Evolutionary conservation across 2,797 vertebrate species (phyloP).

Genomic region (Mormyrus proboscirostris): DNA sequence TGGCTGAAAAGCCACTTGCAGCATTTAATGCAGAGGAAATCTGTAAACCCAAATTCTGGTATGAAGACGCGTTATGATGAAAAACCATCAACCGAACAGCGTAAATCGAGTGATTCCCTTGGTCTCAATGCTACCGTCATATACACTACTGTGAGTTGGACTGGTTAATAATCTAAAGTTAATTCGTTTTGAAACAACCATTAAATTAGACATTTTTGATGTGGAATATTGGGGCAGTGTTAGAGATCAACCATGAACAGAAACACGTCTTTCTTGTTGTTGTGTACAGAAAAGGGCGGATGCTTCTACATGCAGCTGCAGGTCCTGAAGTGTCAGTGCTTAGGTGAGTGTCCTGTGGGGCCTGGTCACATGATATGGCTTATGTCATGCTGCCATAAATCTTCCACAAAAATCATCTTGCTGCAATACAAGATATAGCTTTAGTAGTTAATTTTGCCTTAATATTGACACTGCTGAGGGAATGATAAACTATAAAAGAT

Average conservation of each 20-base stretch:
- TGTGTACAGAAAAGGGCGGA: neutral
- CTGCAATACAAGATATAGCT: neutral
- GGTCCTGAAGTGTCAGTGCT: neutral
- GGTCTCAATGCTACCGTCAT: neutral
- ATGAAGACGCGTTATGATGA: neutral
- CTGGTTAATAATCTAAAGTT: neutral
- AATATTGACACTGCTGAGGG: neutral
- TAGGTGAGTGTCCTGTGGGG: neutral
- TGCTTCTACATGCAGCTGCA: conserved; percentile 24
- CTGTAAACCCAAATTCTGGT: neutral
- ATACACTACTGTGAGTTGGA: neutral
- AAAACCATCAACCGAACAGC: neutral
- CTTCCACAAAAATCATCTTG: neutral
- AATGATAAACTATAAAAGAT: neutral
- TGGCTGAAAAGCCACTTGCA: neutral
- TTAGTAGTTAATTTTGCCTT: neutral
- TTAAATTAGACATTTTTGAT: neutral
- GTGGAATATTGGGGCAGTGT: neutral
- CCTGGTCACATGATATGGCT: neutral
- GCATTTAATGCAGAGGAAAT: neutral
- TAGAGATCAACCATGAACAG: neutral
- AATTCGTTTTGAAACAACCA: neutral
- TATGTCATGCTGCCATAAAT: neutral
- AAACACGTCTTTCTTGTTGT: neutral
- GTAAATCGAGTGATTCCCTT: neutral